Evolutionary conservation across 2,888 invertebrate genomes (phyloP).

Genomic region (Drosophila suboccidentalis): DNA sequence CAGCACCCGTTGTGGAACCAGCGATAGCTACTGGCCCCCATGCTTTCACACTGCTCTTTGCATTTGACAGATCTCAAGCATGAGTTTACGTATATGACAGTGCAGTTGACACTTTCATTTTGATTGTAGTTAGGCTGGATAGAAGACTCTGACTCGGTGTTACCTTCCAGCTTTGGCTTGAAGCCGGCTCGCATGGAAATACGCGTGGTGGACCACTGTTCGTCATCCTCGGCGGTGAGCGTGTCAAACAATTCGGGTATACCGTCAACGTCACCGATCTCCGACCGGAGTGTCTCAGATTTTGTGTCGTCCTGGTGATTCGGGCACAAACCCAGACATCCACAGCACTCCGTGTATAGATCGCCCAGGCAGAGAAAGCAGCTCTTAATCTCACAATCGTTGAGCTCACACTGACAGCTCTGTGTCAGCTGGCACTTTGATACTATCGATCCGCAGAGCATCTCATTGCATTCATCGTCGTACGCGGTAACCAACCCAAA

Average conservation of each 20-base stretch:
- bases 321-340: too few species aligned
- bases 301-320: too few species aligned
- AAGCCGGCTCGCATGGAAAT: constrained; percentile 73
- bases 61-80: constrained; percentile 82
- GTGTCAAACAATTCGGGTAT: constrained; percentile 85
- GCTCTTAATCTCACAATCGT: constrained; percentile 92
- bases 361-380: constrained; percentile 95
- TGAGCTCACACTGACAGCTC: constrained; percentile 96
- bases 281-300: too few species aligned
- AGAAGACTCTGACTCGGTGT: background rate
- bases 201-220: constrained; percentile 81
- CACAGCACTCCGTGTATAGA: constrained; percentile 86
- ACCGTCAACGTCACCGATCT: too few species aligned
- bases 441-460: constrained; percentile 94
- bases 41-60: constrained; percentile 82
- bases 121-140: constrained; percentile 36
- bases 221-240: constrained; percentile 89
- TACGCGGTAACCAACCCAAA: constrained; percentile 24
- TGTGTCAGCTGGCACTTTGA: constrained; percentile 98
- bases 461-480: constrained; percentile 79
- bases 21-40: constrained; percentile 88
- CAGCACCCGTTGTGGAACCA: constrained; percentile 98
- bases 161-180: constrained; percentile 54
- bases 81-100: constrained; percentile 82
- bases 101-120: constrained; percentile 72